Percentiles rank a stretch among this genome's conserved stretches.
Evolutionary conservation across 1,140 invertebrate genomes (phyloP).

Genomic region (Pararge aegeria): DNA sequence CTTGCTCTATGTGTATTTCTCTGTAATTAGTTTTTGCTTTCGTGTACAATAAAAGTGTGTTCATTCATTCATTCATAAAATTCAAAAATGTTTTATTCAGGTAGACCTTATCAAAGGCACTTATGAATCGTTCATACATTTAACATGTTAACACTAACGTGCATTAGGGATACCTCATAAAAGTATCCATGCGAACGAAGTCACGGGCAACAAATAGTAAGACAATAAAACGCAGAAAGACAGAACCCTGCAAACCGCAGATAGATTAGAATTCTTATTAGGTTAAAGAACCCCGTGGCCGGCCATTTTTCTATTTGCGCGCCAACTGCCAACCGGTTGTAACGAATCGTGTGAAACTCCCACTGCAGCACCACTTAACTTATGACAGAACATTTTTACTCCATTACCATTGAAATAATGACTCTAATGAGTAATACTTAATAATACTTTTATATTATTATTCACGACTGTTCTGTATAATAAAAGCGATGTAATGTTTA

Average conservation of each 20-base stretch:
- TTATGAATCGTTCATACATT: too few species aligned
- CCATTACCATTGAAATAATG: background rate
- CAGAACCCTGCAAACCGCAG: slow-evolving; percentile 16
- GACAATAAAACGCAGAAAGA: background rate
- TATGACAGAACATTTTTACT: slow-evolving; percentile 33
- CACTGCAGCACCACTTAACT: slow-evolving; percentile 18
- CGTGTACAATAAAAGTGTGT: too few species aligned
- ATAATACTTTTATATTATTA: background rate
- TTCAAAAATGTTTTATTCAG: too few species aligned
- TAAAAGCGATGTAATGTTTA: too few species aligned
- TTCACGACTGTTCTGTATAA: background rate
- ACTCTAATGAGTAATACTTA: background rate
- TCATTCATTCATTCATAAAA: too few species aligned
- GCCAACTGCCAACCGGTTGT: slow-evolving; percentile 54
- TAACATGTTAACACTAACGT: too few species aligned
- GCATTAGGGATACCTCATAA: too few species aligned
- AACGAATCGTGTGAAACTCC: slow-evolving; percentile 58
- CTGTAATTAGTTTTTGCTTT: too few species aligned
- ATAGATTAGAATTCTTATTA: slow-evolving; percentile 29
- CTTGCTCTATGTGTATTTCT: too few species aligned
- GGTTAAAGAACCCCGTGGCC: slow-evolving; percentile 32
- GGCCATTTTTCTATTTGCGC: slow-evolving; percentile 39
- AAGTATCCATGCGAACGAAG: too few species aligned
- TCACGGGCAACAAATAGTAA: too few species aligned
- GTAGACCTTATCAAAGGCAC: too few species aligned